Base-by-base conservation (phyloP, 2,113 vertebrate species). In the Morone saxatilis region DNA sequence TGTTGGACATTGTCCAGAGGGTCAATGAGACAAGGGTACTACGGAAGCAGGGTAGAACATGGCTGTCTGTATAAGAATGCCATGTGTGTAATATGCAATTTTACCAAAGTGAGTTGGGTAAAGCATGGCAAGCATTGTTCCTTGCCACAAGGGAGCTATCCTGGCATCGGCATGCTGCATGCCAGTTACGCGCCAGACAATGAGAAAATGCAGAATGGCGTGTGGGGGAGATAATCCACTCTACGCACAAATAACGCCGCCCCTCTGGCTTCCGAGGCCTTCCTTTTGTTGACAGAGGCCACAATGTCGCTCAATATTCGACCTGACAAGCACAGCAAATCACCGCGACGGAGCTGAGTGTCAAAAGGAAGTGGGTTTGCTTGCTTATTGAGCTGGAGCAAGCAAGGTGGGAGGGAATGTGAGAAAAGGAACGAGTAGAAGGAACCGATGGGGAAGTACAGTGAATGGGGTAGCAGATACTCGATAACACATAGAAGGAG, bases 291-390 rank as follows among this genome's bases (percentile, higher is more conserved):
- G 90, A 90, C 92, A 86, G 86, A 76, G 90, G 84, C 76, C 85
- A 87, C 88, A 69, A 61, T 89, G 91, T 91, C 67, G 69, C 83
- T 93, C 92, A 85, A 91, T 88, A 94, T 89, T 89, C 90, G 85
- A 92, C 88, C 92, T 76, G 93, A 94, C 94, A 94, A 93, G 88
- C 92, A 85, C 83, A 80, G 90, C 92, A 92, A 93, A 94, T 89
- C 89, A 87, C 87, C 80, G 77, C 78, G 70, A 91, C 92, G 41
- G 75, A 88, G 86, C 82, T 2, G 70, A 59, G 81, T 88, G 88
- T 89, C 63, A 76, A 80, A 82, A 89, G 91, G 88, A 93, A 92
- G 82, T 72, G 84, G 67, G 82, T 91, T 87, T 92, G 87, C 93
- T 94, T 92, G 92, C 88, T 93, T 88, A 91, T 89, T 90, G 90